phyloP scores from a whole-genome alignment of 2,888 invertebrate genomes.

The Microctonus hyperodae region DNA sequence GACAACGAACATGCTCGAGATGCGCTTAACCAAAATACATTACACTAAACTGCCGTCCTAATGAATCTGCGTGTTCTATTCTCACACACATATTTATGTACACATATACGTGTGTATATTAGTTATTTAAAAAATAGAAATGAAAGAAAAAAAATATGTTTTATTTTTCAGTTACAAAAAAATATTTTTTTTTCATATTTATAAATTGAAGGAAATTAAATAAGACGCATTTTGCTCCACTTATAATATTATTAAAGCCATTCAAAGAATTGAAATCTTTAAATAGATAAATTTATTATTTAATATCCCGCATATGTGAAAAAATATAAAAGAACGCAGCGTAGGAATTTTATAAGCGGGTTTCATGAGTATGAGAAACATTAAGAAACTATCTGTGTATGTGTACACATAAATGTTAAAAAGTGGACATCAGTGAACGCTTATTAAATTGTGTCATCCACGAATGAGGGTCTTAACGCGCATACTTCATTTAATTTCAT shows the following conservation, averaged over 20 bases:
- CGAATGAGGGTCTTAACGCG: slow-evolving; percentile 58
- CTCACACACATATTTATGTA: not conserved
- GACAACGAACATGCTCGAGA: slow-evolving; percentile 55
- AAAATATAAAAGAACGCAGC: not conserved
- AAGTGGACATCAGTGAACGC: slow-evolving; percentile 36
- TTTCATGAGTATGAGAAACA: not conserved
- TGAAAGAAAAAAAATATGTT: not conserved
- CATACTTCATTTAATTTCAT: slow-evolving; percentile 60
- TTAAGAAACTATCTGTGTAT: not conserved
- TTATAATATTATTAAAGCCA: not conserved
- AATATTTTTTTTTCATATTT: not conserved
- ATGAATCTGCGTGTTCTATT: slow-evolving; percentile 24
- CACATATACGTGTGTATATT: slow-evolving; percentile 11
- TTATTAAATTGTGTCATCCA: slow-evolving; percentile 63
- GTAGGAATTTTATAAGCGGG: not conserved
- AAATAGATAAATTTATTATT: slow-evolving; percentile 4
- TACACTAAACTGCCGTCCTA: slow-evolving; percentile 45
- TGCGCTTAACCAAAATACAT: slow-evolving; percentile 59
- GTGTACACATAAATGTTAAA: not conserved
- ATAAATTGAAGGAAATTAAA: not conserved
- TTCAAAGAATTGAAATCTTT: slow-evolving; percentile 1
- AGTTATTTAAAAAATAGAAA: not conserved
- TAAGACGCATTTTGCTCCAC: not conserved
- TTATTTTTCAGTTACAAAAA: too few relatives aligned
- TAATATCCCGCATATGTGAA: not conserved